Conservation (phyloP, 2,797 vertebrate genomes). For the Gymnothorax javanicus region DNA sequence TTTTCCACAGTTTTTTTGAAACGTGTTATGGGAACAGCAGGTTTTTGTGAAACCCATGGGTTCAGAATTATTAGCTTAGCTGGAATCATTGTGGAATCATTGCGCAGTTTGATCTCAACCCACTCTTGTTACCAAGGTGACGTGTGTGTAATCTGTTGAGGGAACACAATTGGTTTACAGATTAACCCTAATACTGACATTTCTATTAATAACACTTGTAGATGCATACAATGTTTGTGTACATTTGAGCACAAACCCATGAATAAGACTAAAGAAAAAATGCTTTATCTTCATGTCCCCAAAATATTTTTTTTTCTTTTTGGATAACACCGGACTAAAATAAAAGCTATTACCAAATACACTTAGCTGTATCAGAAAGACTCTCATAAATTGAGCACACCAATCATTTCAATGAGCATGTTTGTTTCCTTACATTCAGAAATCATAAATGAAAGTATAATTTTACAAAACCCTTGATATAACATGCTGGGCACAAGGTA, state of each 20-base stretch:
- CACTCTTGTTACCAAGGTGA: slow-evolving; percentile 54
- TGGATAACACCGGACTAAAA: neutral
- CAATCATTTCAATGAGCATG: neutral
- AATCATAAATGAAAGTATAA: neutral
- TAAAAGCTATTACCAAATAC: neutral
- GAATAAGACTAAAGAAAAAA: neutral
- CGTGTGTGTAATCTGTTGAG: slow-evolving; percentile 46
- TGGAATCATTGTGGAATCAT: slow-evolving; percentile 19
- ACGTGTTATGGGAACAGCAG: neutral
- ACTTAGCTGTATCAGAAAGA: neutral
- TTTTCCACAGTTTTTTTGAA: neutral
- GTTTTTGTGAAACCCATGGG: slow-evolving; percentile 14
- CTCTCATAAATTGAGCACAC: neutral
- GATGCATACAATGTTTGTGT: too few relatives aligned
- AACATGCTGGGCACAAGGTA: neutral
- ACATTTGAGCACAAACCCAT: neutral
- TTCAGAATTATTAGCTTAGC: slow-evolving; percentile 11
- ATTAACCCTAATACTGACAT: slow-evolving; percentile 51
- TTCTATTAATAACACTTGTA: neutral
- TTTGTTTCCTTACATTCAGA: neutral
- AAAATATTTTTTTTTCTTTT: neutral
- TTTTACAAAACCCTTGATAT: neutral
- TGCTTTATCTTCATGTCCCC: neutral
- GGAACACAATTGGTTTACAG: slow-evolving; percentile 47
- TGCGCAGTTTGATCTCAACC: slow-evolving; percentile 25